Percentiles rank a stretch among this genome's conserved stretches.
Evolutionary conservation across 2,888 invertebrate genomes (phyloP).

Genomic region (Mythimna lalbum): DNA sequence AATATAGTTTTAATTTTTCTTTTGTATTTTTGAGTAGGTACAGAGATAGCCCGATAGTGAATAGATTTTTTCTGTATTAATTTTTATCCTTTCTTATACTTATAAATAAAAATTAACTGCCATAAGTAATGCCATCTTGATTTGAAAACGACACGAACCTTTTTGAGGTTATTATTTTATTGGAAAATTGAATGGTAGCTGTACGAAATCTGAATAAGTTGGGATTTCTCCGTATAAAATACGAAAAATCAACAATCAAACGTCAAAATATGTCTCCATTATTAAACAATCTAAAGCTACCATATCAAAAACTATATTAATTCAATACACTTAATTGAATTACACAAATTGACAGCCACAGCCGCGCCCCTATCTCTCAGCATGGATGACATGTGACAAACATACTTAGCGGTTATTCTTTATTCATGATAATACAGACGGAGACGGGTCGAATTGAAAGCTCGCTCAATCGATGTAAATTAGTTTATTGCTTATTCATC

Average conservation of each 20-base stretch:
- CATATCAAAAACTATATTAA: constrained; percentile 3
- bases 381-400: constrained; percentile 36
- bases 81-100: neutral
- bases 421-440: constrained; percentile 28
- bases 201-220: neutral
- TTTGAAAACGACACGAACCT: too few relatives aligned
- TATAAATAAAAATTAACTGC: neutral
- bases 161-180: too few relatives aligned
- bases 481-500: neutral
- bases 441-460: constrained; percentile 8
- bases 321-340: constrained; percentile 41
- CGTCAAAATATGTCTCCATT: neutral
- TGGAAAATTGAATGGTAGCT: neutral
- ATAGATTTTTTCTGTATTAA: too few relatives aligned
- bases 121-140: too few relatives aligned
- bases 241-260: neutral
- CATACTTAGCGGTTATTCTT: constrained; percentile 28
- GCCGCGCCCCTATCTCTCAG: constrained; percentile 36
- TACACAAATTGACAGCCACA: constrained; percentile 39
- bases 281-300: neutral
- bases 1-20: neutral
- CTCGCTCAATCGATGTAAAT: constrained; percentile 23
- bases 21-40: neutral
- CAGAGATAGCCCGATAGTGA: neutral
- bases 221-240: neutral